Conservation (phyloP, 2,888 invertebrate genomes). For the Rhingia rostrata region DNA sequence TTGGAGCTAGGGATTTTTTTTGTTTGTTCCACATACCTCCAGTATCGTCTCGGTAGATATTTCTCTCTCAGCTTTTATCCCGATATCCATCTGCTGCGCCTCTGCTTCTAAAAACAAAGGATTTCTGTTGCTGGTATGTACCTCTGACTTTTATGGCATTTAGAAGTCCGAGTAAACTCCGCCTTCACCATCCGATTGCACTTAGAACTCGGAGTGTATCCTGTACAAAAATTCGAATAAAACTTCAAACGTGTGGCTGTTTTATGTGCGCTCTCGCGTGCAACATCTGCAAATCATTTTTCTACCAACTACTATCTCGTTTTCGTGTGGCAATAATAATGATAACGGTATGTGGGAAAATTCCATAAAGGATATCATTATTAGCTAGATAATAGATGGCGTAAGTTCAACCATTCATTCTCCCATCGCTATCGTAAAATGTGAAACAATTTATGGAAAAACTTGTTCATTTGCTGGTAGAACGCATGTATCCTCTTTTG, state of each 20-base stretch:
- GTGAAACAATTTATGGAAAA: slow-evolving; percentile 56
- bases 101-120: slow-evolving; percentile 35
- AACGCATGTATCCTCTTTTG: slow-evolving; percentile 37
- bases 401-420: slow-evolving; percentile 57
- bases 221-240: neutral
- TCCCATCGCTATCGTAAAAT: slow-evolving; percentile 56
- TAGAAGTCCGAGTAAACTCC: neutral
- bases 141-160: slow-evolving; percentile 25
- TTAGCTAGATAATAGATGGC: slow-evolving; percentile 61
- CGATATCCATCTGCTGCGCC: slow-evolving; percentile 12
- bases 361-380: slow-evolving; percentile 61
- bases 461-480: slow-evolving; percentile 49
- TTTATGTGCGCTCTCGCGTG: slow-evolving; percentile 1
- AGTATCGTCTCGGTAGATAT: neutral
- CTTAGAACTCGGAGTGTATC: neutral
- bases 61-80: slow-evolving; percentile 19
- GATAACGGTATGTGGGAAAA: slow-evolving; percentile 50
- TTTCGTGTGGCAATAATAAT: slow-evolving; percentile 45
- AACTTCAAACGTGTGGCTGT: slow-evolving; percentile 40
- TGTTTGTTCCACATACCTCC: neutral
- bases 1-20: neutral
- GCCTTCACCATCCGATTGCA: slow-evolving; percentile 1
- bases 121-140: slow-evolving; percentile 13
- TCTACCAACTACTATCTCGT: slow-evolving; percentile 8
- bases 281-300: neutral